Percentiles rank a stretch among this genome's conserved stretches.
Conservation (phyloP, 2,797 vertebrate genomes). For the Tympanoctomys barrerae region DNA sequence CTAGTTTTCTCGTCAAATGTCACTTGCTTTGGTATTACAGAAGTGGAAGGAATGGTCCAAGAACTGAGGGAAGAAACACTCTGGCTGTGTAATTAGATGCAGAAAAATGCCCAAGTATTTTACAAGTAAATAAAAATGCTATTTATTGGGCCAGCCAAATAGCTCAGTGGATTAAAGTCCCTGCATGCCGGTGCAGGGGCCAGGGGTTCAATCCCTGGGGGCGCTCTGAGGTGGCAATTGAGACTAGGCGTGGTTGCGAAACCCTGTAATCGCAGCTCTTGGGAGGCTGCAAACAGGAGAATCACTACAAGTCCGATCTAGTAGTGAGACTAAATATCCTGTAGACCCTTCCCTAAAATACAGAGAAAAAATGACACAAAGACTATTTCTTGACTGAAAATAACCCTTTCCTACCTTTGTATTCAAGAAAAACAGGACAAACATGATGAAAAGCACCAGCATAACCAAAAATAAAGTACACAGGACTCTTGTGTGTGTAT, state of each 20-base stretch:
- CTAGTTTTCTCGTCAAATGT: not conserved
- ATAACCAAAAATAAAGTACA: not conserved
- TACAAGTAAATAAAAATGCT: not conserved
- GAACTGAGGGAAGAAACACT: not conserved
- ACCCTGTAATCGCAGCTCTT: no score
- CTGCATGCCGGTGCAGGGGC: no score
- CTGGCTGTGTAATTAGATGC: not conserved
- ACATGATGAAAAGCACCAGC: not conserved
- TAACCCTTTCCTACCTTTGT: not conserved
- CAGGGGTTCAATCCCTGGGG: no score
- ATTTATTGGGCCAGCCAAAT: not conserved
- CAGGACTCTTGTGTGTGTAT: not conserved
- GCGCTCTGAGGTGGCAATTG: no score
- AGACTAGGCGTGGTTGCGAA: no score
- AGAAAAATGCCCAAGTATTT: not conserved
- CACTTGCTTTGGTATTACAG: constrained; percentile 24
- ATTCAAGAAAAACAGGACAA: constrained; percentile 31
- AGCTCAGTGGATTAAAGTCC: no score
- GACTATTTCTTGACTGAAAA: not conserved
- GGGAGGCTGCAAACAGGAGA: no score
- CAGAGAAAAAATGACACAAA: no score
- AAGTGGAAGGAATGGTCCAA: constrained; percentile 4
- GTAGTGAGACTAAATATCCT: no score
- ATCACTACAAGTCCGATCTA: no score
- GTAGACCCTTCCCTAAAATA: no score